Evolutionary conservation across 2,888 invertebrate species (phyloP), one percentile per base, ranked within the genome.

Genomic region (Agrotis puta): DNA sequence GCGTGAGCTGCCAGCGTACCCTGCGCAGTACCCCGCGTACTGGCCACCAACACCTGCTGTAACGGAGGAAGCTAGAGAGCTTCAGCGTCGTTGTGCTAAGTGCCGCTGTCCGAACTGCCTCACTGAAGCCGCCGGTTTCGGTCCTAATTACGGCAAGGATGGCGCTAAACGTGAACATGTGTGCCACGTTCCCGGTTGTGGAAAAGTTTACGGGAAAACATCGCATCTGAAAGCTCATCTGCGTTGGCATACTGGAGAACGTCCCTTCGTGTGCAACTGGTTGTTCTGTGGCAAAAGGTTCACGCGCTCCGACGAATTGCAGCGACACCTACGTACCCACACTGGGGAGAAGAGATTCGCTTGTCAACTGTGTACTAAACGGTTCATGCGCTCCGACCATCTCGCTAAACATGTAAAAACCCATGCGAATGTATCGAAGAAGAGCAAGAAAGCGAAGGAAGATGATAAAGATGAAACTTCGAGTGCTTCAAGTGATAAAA

Each of bases 361-460:
- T 1, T 99, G 99, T 89, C 97, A 97, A 56, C 96, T 97, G n/a
- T 99, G 99, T 92, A 97, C 97, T 51, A 99, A 99, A 91, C 97
- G 98, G 62, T 99, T 99, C 93, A 99, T 98, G 97, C 96, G 99
- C 24, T 98, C 98, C 77, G 99, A 99, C 91, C 99, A 99, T 91
- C 96, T 99, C n/a, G 98, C 97, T 75, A 99, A 99, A 92, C 99
- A 99, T 92, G 97, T 98, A 79, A 99, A 99, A 91, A 99, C 98
- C 0, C 99, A 99, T 86, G 97, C 97, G 43, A 97, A 97, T 81
- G 95, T 94, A 1, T 94, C 97, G 24, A 97, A 96, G 67, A 96
- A 96, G 74, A 96, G 89, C 69, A 95, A 94, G 82, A 93, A 95
- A 86, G 63, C 88, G 0, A 94, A 93, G 78, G 94, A 93, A 2